Percentiles rank a stretch among this genome's conserved stretches.
These are phyloP conservation scores for Drosophila erecta DNA, from an alignment of 1,140 invertebrate genomes.

Conservation along the genomic window DNA sequence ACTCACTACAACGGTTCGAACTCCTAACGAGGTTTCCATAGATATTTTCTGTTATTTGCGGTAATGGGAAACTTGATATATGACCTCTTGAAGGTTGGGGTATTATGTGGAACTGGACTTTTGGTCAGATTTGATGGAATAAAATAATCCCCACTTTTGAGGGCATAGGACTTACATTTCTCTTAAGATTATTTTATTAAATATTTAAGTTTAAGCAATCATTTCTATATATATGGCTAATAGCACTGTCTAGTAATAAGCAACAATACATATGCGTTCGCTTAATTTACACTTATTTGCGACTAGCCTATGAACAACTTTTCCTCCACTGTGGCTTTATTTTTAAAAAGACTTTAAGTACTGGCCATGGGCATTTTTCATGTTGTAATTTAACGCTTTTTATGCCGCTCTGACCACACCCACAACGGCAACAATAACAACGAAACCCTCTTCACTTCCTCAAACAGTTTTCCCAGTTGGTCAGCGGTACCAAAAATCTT, in stretches of 20 bases:
- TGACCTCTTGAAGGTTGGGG: background rate
- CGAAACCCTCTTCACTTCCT: conserved; percentile 38
- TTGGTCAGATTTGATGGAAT: background rate
- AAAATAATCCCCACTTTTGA: too few relatives aligned
- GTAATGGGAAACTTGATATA: conserved; percentile 40
- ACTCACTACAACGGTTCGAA: conserved; percentile 6
- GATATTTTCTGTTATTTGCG: conserved; percentile 26
- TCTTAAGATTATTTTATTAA: background rate
- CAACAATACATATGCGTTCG: too few relatives aligned
- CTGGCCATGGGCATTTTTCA: conserved; percentile 46
- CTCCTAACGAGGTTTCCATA: conserved; percentile 35
- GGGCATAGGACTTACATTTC: background rate
- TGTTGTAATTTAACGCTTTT: conserved; percentile 66
- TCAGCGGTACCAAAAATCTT: conserved; percentile 38
- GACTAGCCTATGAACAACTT: conserved; percentile 17
- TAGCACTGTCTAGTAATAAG: background rate
- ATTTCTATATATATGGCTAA: too few relatives aligned
- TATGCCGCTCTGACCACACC: conserved; percentile 54
- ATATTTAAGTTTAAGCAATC: too few relatives aligned
- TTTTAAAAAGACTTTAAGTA: conserved; percentile 30
- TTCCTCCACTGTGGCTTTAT: conserved; percentile 3
- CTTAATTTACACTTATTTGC: background rate
- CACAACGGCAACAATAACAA: conserved; percentile 38
- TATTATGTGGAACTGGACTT: too few relatives aligned
- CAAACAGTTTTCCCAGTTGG: conserved; percentile 25